Percentiles rank a stretch among this genome's conserved stretches.
Evolutionary conservation across 2,797 vertebrate species (phyloP).

Genomic region (Catostomus latipinnis): DNA sequence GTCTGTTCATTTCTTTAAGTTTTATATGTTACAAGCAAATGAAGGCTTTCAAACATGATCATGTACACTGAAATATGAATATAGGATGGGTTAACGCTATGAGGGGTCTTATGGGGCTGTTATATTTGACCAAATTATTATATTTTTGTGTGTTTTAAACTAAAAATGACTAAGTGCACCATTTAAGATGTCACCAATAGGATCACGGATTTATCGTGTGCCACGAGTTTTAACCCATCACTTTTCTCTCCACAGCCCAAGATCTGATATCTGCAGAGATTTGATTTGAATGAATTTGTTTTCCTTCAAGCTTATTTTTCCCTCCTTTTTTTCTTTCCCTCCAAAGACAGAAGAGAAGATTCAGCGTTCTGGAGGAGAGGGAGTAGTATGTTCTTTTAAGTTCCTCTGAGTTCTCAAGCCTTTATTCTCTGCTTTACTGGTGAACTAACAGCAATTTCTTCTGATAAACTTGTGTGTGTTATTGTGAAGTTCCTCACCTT

Average conservation of each 20-base stretch:
- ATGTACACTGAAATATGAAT: too few relatives aligned
- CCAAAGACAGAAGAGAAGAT: conserved; percentile 73
- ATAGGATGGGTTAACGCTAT: too few relatives aligned
- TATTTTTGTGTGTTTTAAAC: too few relatives aligned
- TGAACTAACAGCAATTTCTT: conserved; percentile 55
- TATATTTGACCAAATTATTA: too few relatives aligned
- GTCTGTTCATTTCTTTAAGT: too few relatives aligned
- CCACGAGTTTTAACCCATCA: neutral
- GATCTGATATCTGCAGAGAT: too few relatives aligned
- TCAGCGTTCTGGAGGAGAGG: conserved; percentile 79
- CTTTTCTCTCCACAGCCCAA: neutral
- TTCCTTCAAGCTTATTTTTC: conserved; percentile 23
- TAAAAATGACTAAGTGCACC: too few relatives aligned
- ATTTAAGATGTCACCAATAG: too few relatives aligned
- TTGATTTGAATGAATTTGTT: neutral
- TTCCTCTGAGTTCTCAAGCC: conserved; percentile 51
- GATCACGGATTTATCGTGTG: too few relatives aligned
- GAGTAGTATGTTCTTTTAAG: conserved; percentile 89
- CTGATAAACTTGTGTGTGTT: conserved; percentile 7
- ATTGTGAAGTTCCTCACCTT: conserved; percentile 11
- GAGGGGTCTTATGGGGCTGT: too few relatives aligned
- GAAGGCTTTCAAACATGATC: too few relatives aligned
- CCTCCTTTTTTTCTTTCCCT: conserved; percentile 32
- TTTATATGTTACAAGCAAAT: too few relatives aligned
- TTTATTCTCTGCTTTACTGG: conserved; percentile 52